Conservation (phyloP, 2,888 invertebrate species). For the Agrochola lychnidis region DNA sequence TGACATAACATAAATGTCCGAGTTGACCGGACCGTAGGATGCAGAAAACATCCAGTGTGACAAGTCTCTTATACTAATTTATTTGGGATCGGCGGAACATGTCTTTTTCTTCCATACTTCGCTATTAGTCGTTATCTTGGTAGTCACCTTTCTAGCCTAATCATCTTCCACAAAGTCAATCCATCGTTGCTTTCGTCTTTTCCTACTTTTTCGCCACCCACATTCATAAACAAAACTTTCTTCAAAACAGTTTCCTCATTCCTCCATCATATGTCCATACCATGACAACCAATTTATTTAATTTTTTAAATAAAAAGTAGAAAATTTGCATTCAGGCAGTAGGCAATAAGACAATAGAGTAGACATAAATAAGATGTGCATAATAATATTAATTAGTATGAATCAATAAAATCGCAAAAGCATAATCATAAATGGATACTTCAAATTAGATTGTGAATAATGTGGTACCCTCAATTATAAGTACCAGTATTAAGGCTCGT, state of each 20-base stretch:
- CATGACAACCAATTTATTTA: not conserved
- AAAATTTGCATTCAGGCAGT: not conserved
- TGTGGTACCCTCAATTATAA: too few species aligned
- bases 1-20: too few species aligned
- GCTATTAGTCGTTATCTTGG: not conserved
- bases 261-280: not conserved
- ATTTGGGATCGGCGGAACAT: not conserved
- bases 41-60: too few species aligned
- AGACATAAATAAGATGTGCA: not conserved
- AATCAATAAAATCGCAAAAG: conserved; percentile 5
- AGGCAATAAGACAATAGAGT: not conserved
- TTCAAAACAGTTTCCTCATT: not conserved
- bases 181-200: not conserved
- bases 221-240: not conserved
- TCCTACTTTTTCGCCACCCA: too few species aligned
- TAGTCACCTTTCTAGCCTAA: not conserved
- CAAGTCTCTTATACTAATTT: not conserved
- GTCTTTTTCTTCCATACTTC: not conserved
- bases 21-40: too few species aligned
- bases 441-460: not conserved
- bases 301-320: not conserved
- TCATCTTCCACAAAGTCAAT: not conserved
- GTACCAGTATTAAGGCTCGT: too few species aligned
- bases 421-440: not conserved
- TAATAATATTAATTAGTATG: not conserved